phyloP scores from a whole-genome alignment of 2,113 vertebrate genomes.

The Falco punctatus region DNA sequence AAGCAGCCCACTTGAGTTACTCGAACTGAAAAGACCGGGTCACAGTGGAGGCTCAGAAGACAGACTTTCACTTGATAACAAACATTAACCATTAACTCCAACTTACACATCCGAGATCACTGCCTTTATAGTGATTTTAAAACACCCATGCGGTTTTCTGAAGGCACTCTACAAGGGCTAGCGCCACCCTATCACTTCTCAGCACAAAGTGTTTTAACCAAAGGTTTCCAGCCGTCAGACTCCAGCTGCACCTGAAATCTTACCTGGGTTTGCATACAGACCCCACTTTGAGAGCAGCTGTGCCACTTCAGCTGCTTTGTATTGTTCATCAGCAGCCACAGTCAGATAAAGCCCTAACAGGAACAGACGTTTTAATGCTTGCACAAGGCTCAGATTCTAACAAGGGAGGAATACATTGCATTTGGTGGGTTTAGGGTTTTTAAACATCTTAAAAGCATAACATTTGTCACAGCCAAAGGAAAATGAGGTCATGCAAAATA shows the following conservation, averaged over 20 bases:
- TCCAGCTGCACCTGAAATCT: conserved; percentile 51
- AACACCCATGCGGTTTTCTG: neutral
- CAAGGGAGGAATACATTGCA: neutral
- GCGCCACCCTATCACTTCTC: neutral
- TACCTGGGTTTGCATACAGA: neutral
- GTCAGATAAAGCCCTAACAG: neutral
- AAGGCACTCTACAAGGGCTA: neutral
- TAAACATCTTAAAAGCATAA: conserved; percentile 20
- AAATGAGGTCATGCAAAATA: conserved; percentile 41
- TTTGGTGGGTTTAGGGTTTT: neutral
- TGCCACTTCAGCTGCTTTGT: conserved; percentile 46
- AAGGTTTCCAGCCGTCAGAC: conserved; percentile 30
- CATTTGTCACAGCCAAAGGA: neutral
- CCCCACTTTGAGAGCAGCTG: neutral
- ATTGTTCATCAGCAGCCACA: neutral
- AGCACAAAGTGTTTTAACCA: neutral
- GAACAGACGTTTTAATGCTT: neutral
- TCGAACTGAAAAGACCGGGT: neutral
- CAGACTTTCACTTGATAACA: neutral
- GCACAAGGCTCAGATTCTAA: neutral
- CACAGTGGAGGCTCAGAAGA: neutral
- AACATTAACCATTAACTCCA: conserved; percentile 3
- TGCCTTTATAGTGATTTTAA: neutral
- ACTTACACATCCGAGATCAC: neutral
- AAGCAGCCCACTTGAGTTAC: conserved; percentile 17